Base-by-base conservation (phyloP, 2,888 invertebrate species). In the Acronicta leporina region DNA sequence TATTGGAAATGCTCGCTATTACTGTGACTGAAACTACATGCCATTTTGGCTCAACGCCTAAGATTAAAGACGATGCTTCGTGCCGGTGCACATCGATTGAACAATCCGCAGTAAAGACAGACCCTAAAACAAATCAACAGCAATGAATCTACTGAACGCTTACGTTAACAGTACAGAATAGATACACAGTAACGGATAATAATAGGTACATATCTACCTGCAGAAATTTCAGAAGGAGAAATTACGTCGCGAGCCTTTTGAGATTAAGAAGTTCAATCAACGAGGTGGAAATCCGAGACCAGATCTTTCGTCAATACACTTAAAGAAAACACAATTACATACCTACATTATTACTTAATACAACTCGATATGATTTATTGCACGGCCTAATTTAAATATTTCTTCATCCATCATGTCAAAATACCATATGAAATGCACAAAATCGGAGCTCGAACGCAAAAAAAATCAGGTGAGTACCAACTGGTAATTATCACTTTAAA, bases 1-100 rank as follows among this genome's bases (percentile, higher is more conserved):
- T 86, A n/a, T 66, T 81, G 56, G 59, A 81, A 63, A 74, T 79
- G 58, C 76, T 85, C 5, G 68, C 75, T 13, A 78, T 83, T 59
- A 78, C 72, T 43, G 67, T 83, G 27, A 79, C 80, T 53, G 81
- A 81, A 57, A 79, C 66, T 52, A 71, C 76, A 20, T 81, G 75
- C 73, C 60, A 59, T 52, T 78, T 81, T 62, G 71, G 71, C 59
- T 55, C 63, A n/a, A 75, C 73, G 13, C 65, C 57, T 42, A 42
- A 58, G 33, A 25, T 41, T 66, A 56, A 41, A 58, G 14, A 41
- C 43, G 59, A 51, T 8, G 20, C 9, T 15, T 16, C 20, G 15
- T 42, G 45, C 14, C 27, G 38, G 1, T 38, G 48, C 9, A 52
- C 52, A 38, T 40, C 51, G 20, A 30, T 49, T 20, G 27, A 38